These are phyloP conservation scores for Pocillopora verrucosa DNA, from an alignment of 64 coral and sea anemone genomes.

Conservation along the genomic window DNA sequence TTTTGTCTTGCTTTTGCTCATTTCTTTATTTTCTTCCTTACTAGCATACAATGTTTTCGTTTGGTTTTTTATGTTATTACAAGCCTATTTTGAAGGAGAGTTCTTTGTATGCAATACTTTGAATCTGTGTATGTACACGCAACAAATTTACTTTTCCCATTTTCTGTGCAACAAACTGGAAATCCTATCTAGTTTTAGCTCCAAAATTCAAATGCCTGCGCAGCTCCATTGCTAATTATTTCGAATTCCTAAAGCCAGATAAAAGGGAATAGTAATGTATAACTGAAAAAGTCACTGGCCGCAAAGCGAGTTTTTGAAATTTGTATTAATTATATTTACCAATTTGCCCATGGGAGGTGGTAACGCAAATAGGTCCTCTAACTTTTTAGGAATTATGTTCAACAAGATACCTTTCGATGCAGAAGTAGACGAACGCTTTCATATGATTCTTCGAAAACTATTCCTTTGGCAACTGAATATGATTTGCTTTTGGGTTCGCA, in stretches of 20 bases:
- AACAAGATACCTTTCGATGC: too few species aligned
- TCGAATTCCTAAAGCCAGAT: conserved; percentile 43
- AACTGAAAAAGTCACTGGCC: conserved; percentile 7
- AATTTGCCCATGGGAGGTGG: neutral
- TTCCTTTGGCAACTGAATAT: conserved; percentile 42
- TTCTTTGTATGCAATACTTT: too few species aligned
- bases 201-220: too few species aligned
- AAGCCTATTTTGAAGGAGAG: too few species aligned
- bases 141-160: too few species aligned
- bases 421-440: too few species aligned
- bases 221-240: neutral
- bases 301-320: neutral
- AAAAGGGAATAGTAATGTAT: conserved; percentile 35
- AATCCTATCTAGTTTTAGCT: too few species aligned
- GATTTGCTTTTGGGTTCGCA: conserved; percentile 48
- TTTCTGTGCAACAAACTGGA: too few species aligned
- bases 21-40: neutral
- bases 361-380: too few species aligned
- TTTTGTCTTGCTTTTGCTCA: neutral
- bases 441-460: conserved; percentile 25
- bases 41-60: neutral
- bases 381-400: too few species aligned
- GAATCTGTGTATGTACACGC: too few species aligned
- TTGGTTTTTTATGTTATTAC: too few species aligned
- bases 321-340: conserved; percentile 1